These are phyloP conservation scores for Pimephales promelas DNA, from an alignment of 2,113 vertebrate species.

Conservation along the genomic window DNA sequence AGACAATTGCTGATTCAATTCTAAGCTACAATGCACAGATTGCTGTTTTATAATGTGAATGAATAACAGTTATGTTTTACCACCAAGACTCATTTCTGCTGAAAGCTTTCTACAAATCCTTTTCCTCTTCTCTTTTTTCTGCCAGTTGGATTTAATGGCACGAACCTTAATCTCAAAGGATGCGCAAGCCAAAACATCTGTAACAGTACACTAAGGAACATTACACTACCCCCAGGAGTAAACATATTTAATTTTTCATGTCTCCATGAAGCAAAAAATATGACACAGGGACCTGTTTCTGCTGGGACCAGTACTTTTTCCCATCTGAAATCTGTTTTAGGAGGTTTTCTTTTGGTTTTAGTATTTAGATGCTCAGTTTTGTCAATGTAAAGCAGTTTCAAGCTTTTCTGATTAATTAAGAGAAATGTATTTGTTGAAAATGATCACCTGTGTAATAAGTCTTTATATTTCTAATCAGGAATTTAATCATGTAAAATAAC, in stretches of 20 bases:
- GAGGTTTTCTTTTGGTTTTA: background rate
- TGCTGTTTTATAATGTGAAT: too few species aligned
- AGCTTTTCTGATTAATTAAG: background rate
- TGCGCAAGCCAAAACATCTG: background rate
- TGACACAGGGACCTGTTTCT: background rate
- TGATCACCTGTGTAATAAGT: background rate
- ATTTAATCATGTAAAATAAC: background rate
- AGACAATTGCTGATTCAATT: too few species aligned
- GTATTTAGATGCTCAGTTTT: background rate
- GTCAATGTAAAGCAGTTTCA: background rate
- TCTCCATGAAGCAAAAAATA: rapidly evolving
- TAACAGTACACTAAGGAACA: background rate
- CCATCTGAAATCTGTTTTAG: background rate
- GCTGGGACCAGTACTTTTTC: background rate
- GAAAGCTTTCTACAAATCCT: background rate
- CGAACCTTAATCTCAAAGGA: background rate
- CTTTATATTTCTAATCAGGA: background rate
- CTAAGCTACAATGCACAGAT: background rate
- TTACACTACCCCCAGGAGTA: too few species aligned
- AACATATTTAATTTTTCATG: rapidly evolving
- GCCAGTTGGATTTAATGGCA: background rate
- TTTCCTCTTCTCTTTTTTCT: background rate
- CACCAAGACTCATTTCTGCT: background rate
- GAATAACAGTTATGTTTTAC: background rate
- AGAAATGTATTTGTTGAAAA: background rate